A percentile compares a stretch with the other conserved stretches of the same genome.
These are phyloP conservation scores for Xenus cinereus DNA, from an alignment of 2,113 vertebrate genomes.

Conservation along the genomic window DNA sequence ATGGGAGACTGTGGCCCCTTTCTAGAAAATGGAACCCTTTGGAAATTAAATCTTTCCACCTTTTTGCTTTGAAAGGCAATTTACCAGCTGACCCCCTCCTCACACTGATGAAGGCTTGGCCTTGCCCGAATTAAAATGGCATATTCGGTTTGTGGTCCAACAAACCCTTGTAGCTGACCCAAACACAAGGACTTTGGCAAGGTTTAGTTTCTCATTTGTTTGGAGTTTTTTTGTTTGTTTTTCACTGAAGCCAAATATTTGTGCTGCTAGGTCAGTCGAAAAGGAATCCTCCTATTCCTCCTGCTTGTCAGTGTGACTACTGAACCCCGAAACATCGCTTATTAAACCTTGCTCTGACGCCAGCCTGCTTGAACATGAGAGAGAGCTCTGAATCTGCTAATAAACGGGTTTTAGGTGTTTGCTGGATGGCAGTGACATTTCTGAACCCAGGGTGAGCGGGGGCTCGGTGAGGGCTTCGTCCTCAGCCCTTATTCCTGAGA, in stretches of 20 bases:
- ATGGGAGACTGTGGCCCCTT: accelerated
- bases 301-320: not conserved
- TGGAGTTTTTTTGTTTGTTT: not conserved
- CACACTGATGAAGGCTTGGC: not conserved
- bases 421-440: not conserved
- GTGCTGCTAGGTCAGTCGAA: not conserved
- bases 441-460: not conserved
- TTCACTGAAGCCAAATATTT: constrained; percentile 20
- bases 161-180: not conserved
- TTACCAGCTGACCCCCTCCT: constrained; percentile 37
- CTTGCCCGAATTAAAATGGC: not conserved
- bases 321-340: not conserved
- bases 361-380: not conserved
- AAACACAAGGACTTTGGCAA: not conserved
- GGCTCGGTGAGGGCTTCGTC: not conserved
- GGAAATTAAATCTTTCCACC: constrained; percentile 55
- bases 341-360: not conserved
- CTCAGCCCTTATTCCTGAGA: not conserved
- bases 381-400: not conserved
- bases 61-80: constrained; percentile 33
- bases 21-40: not conserved
- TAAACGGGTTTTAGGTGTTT: not conserved
- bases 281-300: not conserved
- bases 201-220: not conserved
- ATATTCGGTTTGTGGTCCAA: not conserved